These are phyloP conservation scores for Catharus fuscescens DNA, from an alignment of 2,113 vertebrate genomes.

Conservation along the genomic window DNA sequence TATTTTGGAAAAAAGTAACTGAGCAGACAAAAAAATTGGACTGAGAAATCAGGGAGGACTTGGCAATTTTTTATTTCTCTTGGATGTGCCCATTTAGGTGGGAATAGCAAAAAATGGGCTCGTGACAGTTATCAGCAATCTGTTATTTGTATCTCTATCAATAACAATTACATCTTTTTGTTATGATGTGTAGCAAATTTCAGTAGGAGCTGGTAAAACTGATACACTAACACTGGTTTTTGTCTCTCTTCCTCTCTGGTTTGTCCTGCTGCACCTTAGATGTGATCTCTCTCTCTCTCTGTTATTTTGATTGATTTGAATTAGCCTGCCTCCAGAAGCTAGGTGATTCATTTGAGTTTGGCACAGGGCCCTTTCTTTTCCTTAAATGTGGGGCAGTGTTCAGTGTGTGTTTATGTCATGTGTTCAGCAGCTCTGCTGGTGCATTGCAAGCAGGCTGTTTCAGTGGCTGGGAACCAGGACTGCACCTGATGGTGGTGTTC, in stretches of 20 bases:
- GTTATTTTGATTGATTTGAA: neutral
- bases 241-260: neutral
- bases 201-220: neutral
- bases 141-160: neutral
- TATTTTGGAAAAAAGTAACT: neutral
- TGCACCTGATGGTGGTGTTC: fast-evolving
- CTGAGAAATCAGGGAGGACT: neutral
- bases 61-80: neutral
- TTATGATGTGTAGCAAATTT: neutral
- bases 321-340: neutral
- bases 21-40: neutral
- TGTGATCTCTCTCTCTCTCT: neutral
- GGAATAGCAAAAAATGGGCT: neutral
- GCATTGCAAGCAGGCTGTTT: neutral
- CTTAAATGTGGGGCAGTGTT: neutral
- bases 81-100: neutral
- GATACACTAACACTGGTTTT: neutral
- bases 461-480: neutral
- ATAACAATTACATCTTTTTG: neutral
- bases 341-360: neutral
- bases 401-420: neutral
- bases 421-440: neutral
- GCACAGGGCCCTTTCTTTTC: neutral
- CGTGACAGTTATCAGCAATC: neutral
- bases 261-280: neutral